These are phyloP conservation scores for Megaleporinus macrocephalus DNA, from an alignment of 2,113 vertebrate genomes.

Conservation along the genomic window DNA sequence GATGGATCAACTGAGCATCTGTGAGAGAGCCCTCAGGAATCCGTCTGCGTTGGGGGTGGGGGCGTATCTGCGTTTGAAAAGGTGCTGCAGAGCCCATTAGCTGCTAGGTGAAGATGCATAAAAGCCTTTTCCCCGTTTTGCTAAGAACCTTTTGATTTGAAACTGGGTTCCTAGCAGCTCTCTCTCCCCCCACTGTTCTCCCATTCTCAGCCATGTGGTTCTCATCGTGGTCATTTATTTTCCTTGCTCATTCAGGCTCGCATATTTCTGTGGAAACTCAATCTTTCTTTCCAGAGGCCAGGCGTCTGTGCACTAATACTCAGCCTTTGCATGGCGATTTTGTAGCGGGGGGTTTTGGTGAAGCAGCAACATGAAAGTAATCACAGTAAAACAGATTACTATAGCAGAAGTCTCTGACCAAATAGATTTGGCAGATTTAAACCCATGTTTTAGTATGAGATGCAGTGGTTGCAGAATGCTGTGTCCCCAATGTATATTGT, in stretches of 20 bases:
- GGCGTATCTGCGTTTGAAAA: constrained; percentile 41
- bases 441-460: neutral
- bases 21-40: constrained; percentile 40
- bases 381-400: constrained; percentile 17
- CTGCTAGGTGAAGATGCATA: constrained; percentile 26
- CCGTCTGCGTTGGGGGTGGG: constrained; percentile 47
- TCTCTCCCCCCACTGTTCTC: constrained; percentile 15
- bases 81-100: constrained; percentile 31
- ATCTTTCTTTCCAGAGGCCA: constrained; percentile 55
- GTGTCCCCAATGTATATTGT: neutral
- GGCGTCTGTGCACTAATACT: constrained; percentile 8
- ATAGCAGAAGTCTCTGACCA: neutral
- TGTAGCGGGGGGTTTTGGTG: neutral
- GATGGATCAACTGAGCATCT: constrained; percentile 56
- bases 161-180: constrained; percentile 12
- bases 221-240: constrained; percentile 70
- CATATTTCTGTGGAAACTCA: constrained; percentile 72
- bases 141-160: constrained; percentile 18
- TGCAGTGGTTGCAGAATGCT: neutral
- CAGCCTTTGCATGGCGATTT: constrained; percentile 1
- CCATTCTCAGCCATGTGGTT: constrained; percentile 74
- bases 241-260: constrained; percentile 59
- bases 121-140: neutral
- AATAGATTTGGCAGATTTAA: neutral
- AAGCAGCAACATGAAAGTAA: constrained; percentile 38